Percentiles rank a stretch among this genome's conserved stretches.
Conservation (phyloP, 2,113 vertebrate genomes). For the Dendropsophus ebraccatus region DNA sequence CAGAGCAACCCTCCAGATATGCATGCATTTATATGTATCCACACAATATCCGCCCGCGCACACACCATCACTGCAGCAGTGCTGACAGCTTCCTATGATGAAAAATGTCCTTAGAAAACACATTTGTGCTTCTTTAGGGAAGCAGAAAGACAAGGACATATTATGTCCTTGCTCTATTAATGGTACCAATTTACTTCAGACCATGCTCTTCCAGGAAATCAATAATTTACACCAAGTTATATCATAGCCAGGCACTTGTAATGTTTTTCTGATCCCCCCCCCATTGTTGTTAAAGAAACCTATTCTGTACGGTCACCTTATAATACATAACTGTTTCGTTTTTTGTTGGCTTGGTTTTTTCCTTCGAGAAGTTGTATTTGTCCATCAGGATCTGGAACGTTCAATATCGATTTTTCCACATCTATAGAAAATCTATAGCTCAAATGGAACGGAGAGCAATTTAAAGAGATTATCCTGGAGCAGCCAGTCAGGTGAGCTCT, state of each 20-base stretch:
- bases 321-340: background rate
- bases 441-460: background rate
- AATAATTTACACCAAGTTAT: constrained; percentile 3
- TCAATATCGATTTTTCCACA: constrained; percentile 8
- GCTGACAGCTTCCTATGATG: constrained; percentile 10
- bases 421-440: constrained; percentile 30
- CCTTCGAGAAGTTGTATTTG: background rate
- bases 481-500: background rate
- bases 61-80: background rate
- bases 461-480: background rate
- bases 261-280: no score
- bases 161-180: constrained; percentile 14
- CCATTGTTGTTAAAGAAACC: background rate
- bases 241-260: background rate
- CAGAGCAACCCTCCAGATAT: no score
- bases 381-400: background rate
- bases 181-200: constrained; percentile 19
- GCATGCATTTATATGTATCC: no score
- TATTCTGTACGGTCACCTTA: background rate
- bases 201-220: background rate
- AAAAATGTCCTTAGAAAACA: constrained; percentile 16
- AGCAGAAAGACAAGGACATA: constrained; percentile 27
- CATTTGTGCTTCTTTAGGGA: constrained; percentile 20
- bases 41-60: background rate
- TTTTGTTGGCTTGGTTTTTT: background rate